phyloP scores from a whole-genome alignment of 2,888 invertebrate genomes.

The Drosophila engyochracea region DNA sequence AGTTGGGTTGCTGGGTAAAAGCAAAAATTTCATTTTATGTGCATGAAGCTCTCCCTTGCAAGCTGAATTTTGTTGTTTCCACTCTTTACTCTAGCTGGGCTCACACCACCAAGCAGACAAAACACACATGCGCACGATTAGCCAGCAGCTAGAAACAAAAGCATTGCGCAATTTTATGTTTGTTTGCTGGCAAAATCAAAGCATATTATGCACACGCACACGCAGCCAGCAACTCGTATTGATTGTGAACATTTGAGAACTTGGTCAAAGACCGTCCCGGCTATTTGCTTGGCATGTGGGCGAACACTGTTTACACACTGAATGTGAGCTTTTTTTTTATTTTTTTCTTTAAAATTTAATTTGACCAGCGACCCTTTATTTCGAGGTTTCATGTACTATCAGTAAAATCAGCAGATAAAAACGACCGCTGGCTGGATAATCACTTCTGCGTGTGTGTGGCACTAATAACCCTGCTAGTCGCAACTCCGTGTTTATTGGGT shows the following conservation, averaged over 20 bases:
- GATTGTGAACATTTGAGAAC: conserved; percentile 33
- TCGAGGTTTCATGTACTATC: conserved; percentile 10
- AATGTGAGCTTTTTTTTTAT: background rate
- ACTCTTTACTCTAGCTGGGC: conserved; percentile 3
- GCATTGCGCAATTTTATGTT: conserved; percentile 65
- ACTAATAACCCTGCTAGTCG: conserved; percentile 55
- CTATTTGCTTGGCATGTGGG: conserved; percentile 24
- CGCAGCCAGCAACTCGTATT: conserved; percentile 38
- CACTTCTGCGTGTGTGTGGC: conserved; percentile 19
- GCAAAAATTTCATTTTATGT: conserved; percentile 46
- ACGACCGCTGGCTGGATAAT: conserved; percentile 28
- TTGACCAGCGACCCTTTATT: conserved; percentile 1
- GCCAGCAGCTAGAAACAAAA: conserved; percentile 49
- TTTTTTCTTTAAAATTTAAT: conserved; percentile 44
- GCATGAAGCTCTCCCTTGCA: conserved; percentile 23
- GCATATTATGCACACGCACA: conserved; percentile 72
- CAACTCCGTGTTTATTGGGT: conserved; percentile 27
- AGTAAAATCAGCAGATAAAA: conserved; percentile 37
- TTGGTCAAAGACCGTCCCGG: conserved; percentile 4
- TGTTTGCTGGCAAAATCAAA: conserved; percentile 65
- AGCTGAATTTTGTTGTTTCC: conserved; percentile 16
- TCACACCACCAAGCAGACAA: conserved; percentile 2
- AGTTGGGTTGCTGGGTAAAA: conserved; percentile 12
- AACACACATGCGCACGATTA: conserved; percentile 30
- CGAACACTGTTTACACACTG: background rate